phyloP scores from a whole-genome alignment of 2,888 invertebrate species.

The Drosophila fungiperda region DNA sequence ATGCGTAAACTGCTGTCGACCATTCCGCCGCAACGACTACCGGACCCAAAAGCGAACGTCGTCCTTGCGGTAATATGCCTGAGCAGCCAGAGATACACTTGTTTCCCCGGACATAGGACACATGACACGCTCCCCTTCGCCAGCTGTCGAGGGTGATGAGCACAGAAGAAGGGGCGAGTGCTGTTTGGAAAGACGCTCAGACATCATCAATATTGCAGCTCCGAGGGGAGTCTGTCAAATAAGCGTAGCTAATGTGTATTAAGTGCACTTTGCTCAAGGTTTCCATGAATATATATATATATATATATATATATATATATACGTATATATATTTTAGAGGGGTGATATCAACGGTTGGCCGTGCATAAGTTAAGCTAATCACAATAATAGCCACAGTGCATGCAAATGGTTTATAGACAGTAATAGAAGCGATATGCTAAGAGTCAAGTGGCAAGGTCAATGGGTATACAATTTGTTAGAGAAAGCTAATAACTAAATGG shows the following conservation, averaged over 20 bases:
- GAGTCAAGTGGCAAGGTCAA: slow-evolving; percentile 70
- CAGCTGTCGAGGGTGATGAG: slow-evolving; percentile 25
- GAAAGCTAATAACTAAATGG: neutral
- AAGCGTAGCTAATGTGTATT: slow-evolving; percentile 80
- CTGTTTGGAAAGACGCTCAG: slow-evolving; percentile 39
- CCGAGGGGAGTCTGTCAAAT: slow-evolving; percentile 67
- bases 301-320: neutral
- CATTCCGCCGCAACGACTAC: slow-evolving; percentile 58
- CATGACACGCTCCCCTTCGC: slow-evolving; percentile 61
- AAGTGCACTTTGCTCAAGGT: slow-evolving; percentile 66
- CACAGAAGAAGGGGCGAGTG: slow-evolving; percentile 8
- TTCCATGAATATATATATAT: slow-evolving; percentile 2
- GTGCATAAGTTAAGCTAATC: slow-evolving; percentile 61
- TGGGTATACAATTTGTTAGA: slow-evolving; percentile 3
- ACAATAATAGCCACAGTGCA: slow-evolving; percentile 68
- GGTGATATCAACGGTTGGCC: slow-evolving; percentile 1
- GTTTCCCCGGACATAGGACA: slow-evolving; percentile 54
- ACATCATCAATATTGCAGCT: slow-evolving; percentile 76
- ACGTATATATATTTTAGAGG: neutral
- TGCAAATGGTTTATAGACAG: slow-evolving; percentile 66
- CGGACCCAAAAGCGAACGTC: slow-evolving; percentile 11
- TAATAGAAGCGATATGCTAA: slow-evolving; percentile 50
- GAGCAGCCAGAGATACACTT: slow-evolving; percentile 75
- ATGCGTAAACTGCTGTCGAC: slow-evolving; percentile 58
- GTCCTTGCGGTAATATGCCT: slow-evolving; percentile 44